Evolutionary conservation across 1,140 invertebrate species (phyloP).

Genomic region (Thaumatotibia leucotreta): DNA sequence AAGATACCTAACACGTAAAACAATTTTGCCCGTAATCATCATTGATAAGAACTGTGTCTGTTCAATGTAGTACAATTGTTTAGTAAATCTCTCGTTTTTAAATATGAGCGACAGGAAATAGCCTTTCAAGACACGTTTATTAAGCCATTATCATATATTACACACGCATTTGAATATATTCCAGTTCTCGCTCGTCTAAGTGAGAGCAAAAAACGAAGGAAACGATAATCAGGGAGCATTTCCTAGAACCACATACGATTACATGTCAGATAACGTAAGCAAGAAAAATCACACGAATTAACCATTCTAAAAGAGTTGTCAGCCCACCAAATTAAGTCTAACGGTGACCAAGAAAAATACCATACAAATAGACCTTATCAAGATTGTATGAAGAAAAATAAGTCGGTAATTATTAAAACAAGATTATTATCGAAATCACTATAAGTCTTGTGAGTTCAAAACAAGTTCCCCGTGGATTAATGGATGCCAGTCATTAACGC

Average conservation of each 20-base stretch:
- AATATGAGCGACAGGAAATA: neutral
- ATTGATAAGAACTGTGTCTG: too few species aligned
- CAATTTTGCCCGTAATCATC: too few species aligned
- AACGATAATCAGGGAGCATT: slow-evolving; percentile 16
- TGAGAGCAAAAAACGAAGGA: neutral
- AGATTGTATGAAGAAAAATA: slow-evolving; percentile 69
- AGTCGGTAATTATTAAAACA: slow-evolving; percentile 69
- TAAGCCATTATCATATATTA: neutral
- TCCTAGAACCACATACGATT: slow-evolving; percentile 36
- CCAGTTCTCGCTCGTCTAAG: neutral
- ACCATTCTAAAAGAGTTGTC: slow-evolving; percentile 57
- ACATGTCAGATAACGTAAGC: slow-evolving; percentile 29
- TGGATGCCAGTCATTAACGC: slow-evolving; percentile 64
- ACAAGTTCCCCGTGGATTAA: slow-evolving; percentile 63
- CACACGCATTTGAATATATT: neutral
- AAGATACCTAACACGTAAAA: too few species aligned
- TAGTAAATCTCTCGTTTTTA: too few species aligned
- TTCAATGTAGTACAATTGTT: too few species aligned
- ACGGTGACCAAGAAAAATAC: slow-evolving; percentile 49
- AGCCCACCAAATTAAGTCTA: slow-evolving; percentile 54
- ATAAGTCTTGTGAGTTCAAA: slow-evolving; percentile 59
- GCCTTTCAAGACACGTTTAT: neutral
- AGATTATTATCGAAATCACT: slow-evolving; percentile 69
- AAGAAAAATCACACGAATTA: slow-evolving; percentile 60
- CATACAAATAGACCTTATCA: slow-evolving; percentile 64